Evolutionary conservation across 2,113 vertebrate genomes (phyloP).

Genomic region (Asarcornis scutulata): DNA sequence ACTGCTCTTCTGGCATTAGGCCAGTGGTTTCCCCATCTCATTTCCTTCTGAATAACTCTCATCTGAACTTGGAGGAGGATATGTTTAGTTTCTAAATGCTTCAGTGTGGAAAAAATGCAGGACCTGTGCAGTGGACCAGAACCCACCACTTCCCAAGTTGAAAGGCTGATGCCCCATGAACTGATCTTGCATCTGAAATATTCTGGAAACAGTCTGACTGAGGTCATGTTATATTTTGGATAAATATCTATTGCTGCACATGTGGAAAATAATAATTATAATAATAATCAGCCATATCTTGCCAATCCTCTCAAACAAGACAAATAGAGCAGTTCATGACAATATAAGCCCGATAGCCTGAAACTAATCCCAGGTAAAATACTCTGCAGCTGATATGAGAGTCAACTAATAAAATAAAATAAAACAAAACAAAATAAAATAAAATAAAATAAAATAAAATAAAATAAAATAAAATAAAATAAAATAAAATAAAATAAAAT

Average conservation of each 20-base stretch:
- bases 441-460: too few relatives aligned
- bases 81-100: accelerated
- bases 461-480: too few relatives aligned
- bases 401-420: not conserved
- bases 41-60: not conserved
- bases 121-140: not conserved
- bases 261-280: accelerated
- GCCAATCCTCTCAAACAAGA: not conserved
- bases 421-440: too few relatives aligned
- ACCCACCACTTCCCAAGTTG: not conserved
- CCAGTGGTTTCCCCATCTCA: accelerated
- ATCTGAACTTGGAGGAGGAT: not conserved
- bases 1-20: not conserved
- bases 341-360: not conserved
- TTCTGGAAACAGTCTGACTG: not conserved
- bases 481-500: too few relatives aligned
- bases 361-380: constrained; percentile 4
- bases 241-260: not conserved
- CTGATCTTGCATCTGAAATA: not conserved
- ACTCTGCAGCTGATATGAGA: not conserved
- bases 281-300: not conserved
- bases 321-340: not conserved
- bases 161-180: not conserved
- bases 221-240: not conserved
- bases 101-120: not conserved